Evolutionary conservation across 2,888 invertebrate species (phyloP), one percentile per base, ranked within the genome.

Genomic region (Nineta flava): DNA sequence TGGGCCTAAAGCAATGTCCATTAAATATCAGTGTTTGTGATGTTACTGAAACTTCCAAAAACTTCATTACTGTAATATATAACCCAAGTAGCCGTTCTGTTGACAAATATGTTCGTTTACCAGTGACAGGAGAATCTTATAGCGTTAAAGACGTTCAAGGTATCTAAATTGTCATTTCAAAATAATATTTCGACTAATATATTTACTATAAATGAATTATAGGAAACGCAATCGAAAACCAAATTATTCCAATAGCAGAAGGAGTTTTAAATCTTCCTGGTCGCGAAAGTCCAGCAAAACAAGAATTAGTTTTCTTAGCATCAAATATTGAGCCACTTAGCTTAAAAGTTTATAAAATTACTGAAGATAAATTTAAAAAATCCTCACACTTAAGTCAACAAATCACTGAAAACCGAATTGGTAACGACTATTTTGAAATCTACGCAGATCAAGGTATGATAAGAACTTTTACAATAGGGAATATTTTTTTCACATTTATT

Each of bases 11-110:
- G 17, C 68, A 69, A 15, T 87, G 87, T 60, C 65, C 74, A 43
- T 62, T 83, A 9, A 94, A 94, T 60, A 79, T 88, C 10, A 90
- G 88, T 49, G 72, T 78, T 31, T 94, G 93, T 58, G 61, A 63
- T 0, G 61, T 77, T 0, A 78, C 84, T 0, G 87, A 88, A 61
- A 61, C 64, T 1, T 71, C 65, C 16, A 59, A 70, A 0, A 67
- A 72, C 50, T 83, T 91, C 60, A 70, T 83, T 3, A 77, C 91
- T 1, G 83, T 84, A 0, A 61, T 88, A 0, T 92, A 91, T 63
- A 94, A 94, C 65, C 88, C 92, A 0, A 59, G 90, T 21, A 83
- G 81, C 3, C 79, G 78, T 65, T 57, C 66, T 0, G 69, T 77
- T 0, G 66, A 65, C 1, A 72, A 77, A 9, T 76, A 76, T 15